Conservation (phyloP, 2,888 invertebrate species). For the Ctenicera cuprea region DNA sequence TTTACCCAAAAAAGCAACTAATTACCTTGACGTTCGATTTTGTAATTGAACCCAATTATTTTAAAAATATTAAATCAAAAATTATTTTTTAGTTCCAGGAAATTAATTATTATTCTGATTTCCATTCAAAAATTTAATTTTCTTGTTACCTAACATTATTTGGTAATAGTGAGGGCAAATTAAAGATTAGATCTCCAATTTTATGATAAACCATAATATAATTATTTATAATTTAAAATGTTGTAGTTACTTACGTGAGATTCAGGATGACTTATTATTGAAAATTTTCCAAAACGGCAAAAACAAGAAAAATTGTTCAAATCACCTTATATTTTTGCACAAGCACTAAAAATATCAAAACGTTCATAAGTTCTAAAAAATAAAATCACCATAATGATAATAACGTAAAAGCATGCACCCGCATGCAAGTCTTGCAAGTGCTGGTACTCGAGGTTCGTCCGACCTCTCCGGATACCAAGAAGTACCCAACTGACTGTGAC, state of each 20-base stretch:
- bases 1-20: too few species aligned
- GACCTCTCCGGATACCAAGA: conserved; percentile 39
- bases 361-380: not conserved
- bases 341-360: not conserved
- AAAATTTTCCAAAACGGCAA: not conserved
- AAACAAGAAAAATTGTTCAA: not conserved
- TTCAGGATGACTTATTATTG: not conserved
- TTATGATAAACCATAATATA: too few species aligned
- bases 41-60: too few species aligned
- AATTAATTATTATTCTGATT: too few species aligned
- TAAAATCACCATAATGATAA: not conserved
- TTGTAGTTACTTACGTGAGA: conserved; percentile 7
- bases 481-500: conserved; percentile 46
- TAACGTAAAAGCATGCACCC: not conserved
- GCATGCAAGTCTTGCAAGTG: not conserved
- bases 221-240: too few species aligned
- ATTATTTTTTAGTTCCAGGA: too few species aligned
- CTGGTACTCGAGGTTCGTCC: not conserved
- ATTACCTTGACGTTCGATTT: too few species aligned
- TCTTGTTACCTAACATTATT: too few species aligned
- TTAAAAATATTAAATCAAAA: too few species aligned
- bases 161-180: too few species aligned
- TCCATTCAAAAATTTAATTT: too few species aligned
- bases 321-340: not conserved
- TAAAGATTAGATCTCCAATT: too few species aligned